Base-by-base conservation (phyloP, 2,888 invertebrate genomes). In the Agrotis clavis region DNA sequence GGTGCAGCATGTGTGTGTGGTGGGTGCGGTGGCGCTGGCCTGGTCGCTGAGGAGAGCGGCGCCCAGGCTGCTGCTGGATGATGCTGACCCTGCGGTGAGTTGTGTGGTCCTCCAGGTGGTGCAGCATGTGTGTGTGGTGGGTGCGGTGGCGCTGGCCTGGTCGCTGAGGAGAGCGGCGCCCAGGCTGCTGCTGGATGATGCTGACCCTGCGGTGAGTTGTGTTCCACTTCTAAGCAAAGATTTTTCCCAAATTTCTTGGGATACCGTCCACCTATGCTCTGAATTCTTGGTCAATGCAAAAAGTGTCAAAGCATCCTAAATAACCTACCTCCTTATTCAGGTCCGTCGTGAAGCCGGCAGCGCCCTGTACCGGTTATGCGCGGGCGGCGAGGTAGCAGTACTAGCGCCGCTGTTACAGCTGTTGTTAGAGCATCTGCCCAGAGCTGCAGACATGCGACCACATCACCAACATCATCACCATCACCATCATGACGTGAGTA, bases 321-420 rank as follows among this genome's bases (percentile, higher is more conserved):
- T 18, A 25, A 9, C 25, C 4, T 18, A 4, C 1, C 30, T 56
- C 30, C 5, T 13, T 56, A 0, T 64, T 13, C 97, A 98, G 82
- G 99, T 99, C 0, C 97, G 99, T 19, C 97, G 99, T 67, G 99
- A 99, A 92, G 98, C 98, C 0, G 99, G 99, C 92, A 98, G 98
- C 66, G 99, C 99, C 0, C 96, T 99, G n/a, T 99, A 99, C 93
- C 97, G 98, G 64, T 96, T 99, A 64, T 99, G 99, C 91, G 98
- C 98, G 1, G 97, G 97, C 67, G 97, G 97, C 76, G 97, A 97
- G 83, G 97, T 97, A 69, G 97, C 97, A 47, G 96, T 98, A 53
- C 96, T 98, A 71, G 98, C 98, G 64, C 98, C 99, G 50, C 97
- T 99, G 93, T 93, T 99, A 75, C 98, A 98, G 75, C 97, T 98